phyloP scores from a whole-genome alignment of 2,888 invertebrate species.

The Mimas tiliae region DNA sequence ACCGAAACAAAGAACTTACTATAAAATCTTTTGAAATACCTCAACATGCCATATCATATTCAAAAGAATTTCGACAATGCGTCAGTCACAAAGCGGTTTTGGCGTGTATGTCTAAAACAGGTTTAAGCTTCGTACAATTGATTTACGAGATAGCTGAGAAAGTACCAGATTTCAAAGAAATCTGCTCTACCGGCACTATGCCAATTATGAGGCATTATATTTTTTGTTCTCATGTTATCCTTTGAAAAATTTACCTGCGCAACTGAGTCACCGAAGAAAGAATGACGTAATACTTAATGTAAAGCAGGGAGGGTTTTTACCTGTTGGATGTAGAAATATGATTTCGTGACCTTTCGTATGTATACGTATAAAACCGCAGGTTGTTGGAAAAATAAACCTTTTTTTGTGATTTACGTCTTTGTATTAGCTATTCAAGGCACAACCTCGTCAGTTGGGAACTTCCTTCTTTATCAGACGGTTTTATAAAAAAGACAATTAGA shows the following conservation, averaged over 20 bases:
- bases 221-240: conserved; percentile 3
- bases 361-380: neutral
- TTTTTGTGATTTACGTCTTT: conserved; percentile 13
- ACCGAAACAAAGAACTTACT: conserved; percentile 6
- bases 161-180: conserved; percentile 4
- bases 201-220: conserved; percentile 12
- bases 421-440: conserved; percentile 15
- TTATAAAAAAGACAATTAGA: conserved; percentile 4
- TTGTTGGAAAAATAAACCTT: conserved; percentile 16
- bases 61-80: conserved; percentile 17
- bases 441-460: conserved; percentile 11
- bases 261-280: conserved; percentile 53
- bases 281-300: conserved; percentile 51
- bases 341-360: conserved; percentile 22
- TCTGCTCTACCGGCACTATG: neutral
- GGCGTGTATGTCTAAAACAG: conserved; percentile 1
- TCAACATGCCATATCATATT: conserved; percentile 4
- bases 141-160: conserved; percentile 17
- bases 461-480: conserved; percentile 2
- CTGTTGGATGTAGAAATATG: conserved; percentile 34
- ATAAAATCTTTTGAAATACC: conserved; percentile 1
- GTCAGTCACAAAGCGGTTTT: neutral
- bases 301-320: conserved; percentile 39
- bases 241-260: conserved; percentile 28
- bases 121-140: conserved; percentile 5